A percentile compares a stretch with the other conserved stretches of the same genome.
These are phyloP conservation scores for Nothocercus nigrocapillus DNA, from an alignment of 2,113 vertebrate genomes.

Conservation along the genomic window DNA sequence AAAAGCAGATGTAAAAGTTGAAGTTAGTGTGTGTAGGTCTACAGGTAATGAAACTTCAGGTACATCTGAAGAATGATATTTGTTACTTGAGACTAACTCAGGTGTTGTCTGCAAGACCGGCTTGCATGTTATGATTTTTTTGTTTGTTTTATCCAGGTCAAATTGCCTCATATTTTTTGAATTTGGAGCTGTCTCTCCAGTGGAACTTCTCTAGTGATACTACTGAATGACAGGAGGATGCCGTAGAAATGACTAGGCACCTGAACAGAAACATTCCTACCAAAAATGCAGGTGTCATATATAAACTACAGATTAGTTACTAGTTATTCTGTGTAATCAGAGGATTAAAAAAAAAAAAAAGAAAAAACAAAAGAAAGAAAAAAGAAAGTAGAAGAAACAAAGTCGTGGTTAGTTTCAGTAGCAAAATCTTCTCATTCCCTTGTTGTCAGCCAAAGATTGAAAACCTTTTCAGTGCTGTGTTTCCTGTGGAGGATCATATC, in stretches of 20 bases:
- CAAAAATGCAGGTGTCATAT: neutral
- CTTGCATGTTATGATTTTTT: neutral
- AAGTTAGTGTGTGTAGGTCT: neutral
- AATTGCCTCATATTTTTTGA: neutral
- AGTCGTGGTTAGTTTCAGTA: neutral
- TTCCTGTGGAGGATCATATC: neutral
- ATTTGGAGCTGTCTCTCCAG: neutral
- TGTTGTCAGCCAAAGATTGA: neutral
- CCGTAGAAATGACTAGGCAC: neutral
- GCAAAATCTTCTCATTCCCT: neutral
- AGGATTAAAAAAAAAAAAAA: neutral
- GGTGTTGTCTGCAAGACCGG: neutral
- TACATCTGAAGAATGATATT: neutral
- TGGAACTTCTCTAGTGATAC: neutral
- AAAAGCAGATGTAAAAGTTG: neutral
- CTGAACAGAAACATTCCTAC: neutral
- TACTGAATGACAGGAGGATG: neutral
- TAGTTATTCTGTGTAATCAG: neutral
- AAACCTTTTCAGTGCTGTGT: neutral
- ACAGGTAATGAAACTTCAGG: neutral
- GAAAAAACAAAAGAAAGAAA: too few species aligned
- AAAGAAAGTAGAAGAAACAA: neutral
- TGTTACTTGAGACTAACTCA: accelerated
- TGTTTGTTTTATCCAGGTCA: neutral
- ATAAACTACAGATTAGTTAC: neutral